Base-by-base conservation (phyloP, 2,888 invertebrate genomes). In the Agonopterix arenella region DNA sequence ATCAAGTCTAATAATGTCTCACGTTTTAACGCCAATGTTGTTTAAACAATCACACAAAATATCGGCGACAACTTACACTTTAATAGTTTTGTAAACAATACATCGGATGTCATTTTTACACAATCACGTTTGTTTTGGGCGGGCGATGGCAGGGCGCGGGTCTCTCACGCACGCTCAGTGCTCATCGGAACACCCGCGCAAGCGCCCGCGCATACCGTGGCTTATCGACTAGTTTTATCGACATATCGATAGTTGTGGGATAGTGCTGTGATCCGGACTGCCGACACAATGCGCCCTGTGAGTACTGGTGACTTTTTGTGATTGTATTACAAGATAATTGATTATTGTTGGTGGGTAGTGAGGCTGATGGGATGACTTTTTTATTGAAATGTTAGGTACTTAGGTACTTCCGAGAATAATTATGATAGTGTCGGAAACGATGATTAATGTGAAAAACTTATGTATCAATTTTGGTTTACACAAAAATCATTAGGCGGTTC, bases 211-310 rank as follows among this genome's bases (percentile, higher is more conserved):
- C 64, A 64, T 61, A 64, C 61, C 59, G 60, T 68, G 64, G 59
- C 54, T 60, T 51, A 44, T 40, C 58, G 61, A 50, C 60, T 53
- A 37, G 50, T 54, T 48, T 55, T 54, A 52, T 50, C 55, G 50
- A 52, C 44, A 47, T 36, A 47, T 38, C 44, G 47, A 53, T 54
- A 51, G 49, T 49, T 50, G 49, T 57, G 46, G 49, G 50, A 52
- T 53, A 61, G 67, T 70, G 66, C 48, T 43, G 50, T 50, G 51
- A 59, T 56, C 52, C 59, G 62, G 61, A 70, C 63, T 62, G 61
- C 65, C 66, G 68, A 68, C 81, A 83, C 58, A 61, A 85, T 86
- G 84, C 80, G 78, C 68, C 68, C 68, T 71, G 86, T 86, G 73
- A 82, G 86, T 88, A 80, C 61, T 55, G 59, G 80, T 80, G 80